Evolutionary conservation across 2,797 vertebrate genomes (phyloP).

Genomic region (Prionace glauca): DNA sequence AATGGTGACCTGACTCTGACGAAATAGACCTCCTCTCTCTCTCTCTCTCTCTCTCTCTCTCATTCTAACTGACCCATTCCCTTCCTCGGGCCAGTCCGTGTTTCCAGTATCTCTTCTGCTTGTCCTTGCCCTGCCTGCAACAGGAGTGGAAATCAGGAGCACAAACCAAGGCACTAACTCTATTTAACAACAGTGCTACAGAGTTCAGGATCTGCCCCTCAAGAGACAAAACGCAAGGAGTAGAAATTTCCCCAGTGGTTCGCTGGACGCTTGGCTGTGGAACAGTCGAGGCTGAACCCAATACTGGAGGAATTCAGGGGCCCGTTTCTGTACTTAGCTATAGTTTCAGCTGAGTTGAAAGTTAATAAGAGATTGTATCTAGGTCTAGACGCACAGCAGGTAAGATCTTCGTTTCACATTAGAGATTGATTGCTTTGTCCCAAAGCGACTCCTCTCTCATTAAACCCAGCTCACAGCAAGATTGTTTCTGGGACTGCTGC

Average conservation of each 20-base stretch:
- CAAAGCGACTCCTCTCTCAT: background rate
- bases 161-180: background rate
- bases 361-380: background rate
- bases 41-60: background rate
- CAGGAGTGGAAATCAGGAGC: background rate
- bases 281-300: background rate
- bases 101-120: background rate
- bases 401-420: background rate
- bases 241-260: conserved; percentile 8
- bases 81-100: background rate
- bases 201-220: background rate
- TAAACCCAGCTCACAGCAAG: background rate
- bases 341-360: background rate
- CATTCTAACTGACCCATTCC: background rate
- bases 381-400: background rate
- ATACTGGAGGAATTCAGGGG: background rate
- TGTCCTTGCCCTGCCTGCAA: background rate
- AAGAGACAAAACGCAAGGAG: background rate
- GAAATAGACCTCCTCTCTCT: background rate
- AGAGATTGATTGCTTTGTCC: conserved; percentile 5
- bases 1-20: background rate
- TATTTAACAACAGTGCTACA: background rate
- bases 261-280: background rate
- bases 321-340: background rate
- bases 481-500: background rate